A percentile compares a stretch with the other conserved stretches of the same genome.
These are phyloP conservation scores for Microtus obscurus DNA, from an alignment of 2,797 vertebrate species.

Conservation along the genomic window DNA sequence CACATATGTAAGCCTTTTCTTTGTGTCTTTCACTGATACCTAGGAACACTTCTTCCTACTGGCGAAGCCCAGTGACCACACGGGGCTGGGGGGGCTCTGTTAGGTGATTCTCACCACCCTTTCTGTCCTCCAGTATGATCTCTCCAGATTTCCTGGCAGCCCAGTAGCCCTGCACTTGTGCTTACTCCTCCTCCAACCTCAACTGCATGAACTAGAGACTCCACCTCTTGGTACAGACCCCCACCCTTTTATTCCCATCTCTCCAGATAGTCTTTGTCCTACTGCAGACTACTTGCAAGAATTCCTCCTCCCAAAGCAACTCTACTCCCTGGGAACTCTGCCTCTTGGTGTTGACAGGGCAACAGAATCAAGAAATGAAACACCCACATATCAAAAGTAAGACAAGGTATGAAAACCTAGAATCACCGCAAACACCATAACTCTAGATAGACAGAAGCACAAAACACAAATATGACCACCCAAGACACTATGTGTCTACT, in stretches of 20 bases:
- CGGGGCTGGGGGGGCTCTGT: neutral
- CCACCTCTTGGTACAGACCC: neutral
- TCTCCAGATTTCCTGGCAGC: neutral
- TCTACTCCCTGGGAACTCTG: neutral
- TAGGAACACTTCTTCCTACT: neutral
- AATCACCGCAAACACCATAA: neutral
- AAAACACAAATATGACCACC: neutral
- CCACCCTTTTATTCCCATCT: neutral
- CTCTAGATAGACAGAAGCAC: neutral
- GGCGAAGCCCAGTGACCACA: neutral
- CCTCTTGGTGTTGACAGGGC: neutral
- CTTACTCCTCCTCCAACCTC: neutral
- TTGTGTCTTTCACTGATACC: neutral
- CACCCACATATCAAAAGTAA: neutral
- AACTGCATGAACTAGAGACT: neutral
- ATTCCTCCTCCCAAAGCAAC: neutral
- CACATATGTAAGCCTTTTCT: neutral
- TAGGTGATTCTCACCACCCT: neutral
- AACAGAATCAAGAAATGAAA: neutral
- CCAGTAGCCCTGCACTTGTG: neutral
- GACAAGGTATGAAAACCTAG: neutral
- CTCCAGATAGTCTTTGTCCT: neutral
- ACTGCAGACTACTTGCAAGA: neutral
- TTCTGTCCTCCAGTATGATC: neutral
- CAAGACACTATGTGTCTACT: neutral